phyloP scores from a whole-genome alignment of 2,113 vertebrate genomes.

The Oreamnos americanus region DNA sequence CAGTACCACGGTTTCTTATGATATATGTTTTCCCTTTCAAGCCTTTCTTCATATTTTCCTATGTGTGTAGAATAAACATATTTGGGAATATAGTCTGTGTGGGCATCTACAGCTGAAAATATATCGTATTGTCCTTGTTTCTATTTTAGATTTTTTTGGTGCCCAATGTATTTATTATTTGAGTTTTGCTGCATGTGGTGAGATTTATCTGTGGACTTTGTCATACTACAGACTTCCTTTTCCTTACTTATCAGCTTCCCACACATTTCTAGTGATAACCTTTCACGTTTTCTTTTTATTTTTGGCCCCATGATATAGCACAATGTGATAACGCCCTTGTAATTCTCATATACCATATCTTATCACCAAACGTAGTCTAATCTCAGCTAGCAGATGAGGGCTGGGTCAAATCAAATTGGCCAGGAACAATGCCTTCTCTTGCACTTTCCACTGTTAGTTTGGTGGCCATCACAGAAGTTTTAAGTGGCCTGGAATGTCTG shows the following conservation, averaged over 20 bases:
- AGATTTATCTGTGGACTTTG: conserved; percentile 30
- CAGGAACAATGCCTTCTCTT: not conserved
- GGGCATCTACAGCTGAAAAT: not conserved
- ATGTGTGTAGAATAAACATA: not conserved
- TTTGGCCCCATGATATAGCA: not conserved
- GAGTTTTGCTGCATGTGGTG: not conserved
- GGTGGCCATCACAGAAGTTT: not conserved
- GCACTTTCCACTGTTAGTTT: not conserved
- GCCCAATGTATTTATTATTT: not conserved
- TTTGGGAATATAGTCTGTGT: not conserved
- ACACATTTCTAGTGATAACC: conserved; percentile 29
- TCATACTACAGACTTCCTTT: not conserved
- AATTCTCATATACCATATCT: not conserved
- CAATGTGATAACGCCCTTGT: not conserved
- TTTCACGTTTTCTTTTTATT: not conserved
- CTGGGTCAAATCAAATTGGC: not conserved
- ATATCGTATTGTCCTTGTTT: not conserved
- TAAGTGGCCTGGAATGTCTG: not conserved
- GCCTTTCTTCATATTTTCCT: not conserved
- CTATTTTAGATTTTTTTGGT: not conserved
- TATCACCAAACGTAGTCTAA: not conserved
- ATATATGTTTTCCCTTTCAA: not conserved
- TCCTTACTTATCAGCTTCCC: conserved; percentile 52
- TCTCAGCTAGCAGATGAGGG: conserved; percentile 29
- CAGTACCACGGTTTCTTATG: not conserved